These are phyloP conservation scores for Epinephelus lanceolatus DNA, from an alignment of 2,113 vertebrate genomes.

Conservation along the genomic window DNA sequence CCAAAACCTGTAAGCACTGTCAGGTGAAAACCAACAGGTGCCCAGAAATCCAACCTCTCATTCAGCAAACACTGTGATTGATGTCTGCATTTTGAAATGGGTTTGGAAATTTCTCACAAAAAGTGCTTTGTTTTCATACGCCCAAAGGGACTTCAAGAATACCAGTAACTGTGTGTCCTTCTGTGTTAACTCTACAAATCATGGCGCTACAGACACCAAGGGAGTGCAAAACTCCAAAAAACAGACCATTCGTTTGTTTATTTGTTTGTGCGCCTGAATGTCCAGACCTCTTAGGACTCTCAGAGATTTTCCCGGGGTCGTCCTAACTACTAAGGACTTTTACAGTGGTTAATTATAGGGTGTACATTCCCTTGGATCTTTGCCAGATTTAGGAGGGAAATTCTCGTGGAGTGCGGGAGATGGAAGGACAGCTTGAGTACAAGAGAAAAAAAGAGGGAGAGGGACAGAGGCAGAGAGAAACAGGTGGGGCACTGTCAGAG, in stretches of 20 bases:
- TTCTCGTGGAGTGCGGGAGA: conserved; percentile 31
- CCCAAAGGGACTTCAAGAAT: not conserved
- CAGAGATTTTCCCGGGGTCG: conserved; percentile 37
- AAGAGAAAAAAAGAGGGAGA: conserved; percentile 10
- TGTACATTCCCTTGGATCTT: conserved; percentile 55
- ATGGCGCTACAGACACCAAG: not conserved
- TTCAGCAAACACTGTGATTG: not conserved
- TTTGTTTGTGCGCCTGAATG: conserved; percentile 39
- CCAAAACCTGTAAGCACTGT: not conserved
- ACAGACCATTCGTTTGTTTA: conserved; percentile 32
- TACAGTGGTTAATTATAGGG: conserved; percentile 85
- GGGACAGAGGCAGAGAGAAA: not conserved
- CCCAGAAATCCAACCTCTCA: not conserved
- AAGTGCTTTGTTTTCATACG: not conserved
- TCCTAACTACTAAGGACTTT: conserved; percentile 53
- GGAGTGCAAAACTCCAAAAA: not conserved
- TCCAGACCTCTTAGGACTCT: conserved; percentile 10
- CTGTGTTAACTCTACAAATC: not conserved
- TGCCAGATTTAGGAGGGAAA: conserved; percentile 60
- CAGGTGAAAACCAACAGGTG: not conserved
- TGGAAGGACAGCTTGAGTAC: conserved; percentile 17
- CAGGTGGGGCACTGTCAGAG: conserved; percentile 27
- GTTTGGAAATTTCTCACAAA: not conserved
- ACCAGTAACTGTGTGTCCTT: not conserved
- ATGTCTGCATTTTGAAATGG: not conserved